Base-by-base conservation (phyloP, 2,888 invertebrate species). In the Cremastinae sp. region DNA sequence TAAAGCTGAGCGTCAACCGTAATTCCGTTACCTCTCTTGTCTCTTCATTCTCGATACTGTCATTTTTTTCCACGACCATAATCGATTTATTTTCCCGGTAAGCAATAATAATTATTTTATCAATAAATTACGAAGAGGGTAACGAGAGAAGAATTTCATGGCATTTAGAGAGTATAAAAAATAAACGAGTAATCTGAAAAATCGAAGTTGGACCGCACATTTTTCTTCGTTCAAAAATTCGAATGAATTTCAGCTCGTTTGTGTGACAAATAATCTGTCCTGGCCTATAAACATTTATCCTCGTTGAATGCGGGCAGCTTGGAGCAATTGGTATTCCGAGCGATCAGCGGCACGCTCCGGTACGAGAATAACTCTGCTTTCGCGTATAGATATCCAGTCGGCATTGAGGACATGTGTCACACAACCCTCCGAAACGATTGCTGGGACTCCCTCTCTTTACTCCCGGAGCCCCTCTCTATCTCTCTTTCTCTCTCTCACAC, bases 321-420 rank as follows among this genome's bases (percentile, higher is more conserved):
- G 28, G 59, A 55, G 55, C 79, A 59, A 86, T 89, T 88, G 85
- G 86, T 89, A 89, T 89, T 89, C 89, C 81, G 61, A 79, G 72
- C 73, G 43, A 69, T 16, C 61, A 5, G 51, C 41, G 51, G 68
- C 68, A 76, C 76, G 76, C 69, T 65, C 64, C 61, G 49, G 43
- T 59, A 59, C 69, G 76, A 65, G 53, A 62, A 55, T 37, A 73
- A 72, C 69, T 41, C 64, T 35, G 51, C 14, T 9, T 4, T 39
- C 53, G 61, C 55, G 70, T 73, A 78, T 82, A 83, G 82, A 80
- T 82, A 79, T 84, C 83, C 84, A 83, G 82, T 80, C 83, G 77
- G 81, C 86, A 84, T 85, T 81, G 86, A 81, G 85, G 89, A 88
- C 89, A 89, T 89, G 89, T 89, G 89, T 89, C 89, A 88, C 86